phyloP scores from a whole-genome alignment of 2,797 vertebrate species.

The Anas flavirostris region DNA sequence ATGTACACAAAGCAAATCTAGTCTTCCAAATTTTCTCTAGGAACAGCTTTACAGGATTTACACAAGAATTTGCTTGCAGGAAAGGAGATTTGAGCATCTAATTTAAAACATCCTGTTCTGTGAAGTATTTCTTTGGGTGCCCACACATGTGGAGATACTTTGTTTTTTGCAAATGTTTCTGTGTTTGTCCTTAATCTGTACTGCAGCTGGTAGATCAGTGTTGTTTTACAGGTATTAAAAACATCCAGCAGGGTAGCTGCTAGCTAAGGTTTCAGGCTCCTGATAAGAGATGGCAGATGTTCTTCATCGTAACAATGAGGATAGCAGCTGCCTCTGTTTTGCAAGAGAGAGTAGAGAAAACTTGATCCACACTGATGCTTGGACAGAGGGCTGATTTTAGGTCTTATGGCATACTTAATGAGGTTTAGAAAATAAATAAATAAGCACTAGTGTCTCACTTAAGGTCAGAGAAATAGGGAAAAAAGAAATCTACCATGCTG shows the following conservation, averaged over 20 bases:
- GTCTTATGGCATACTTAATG: not conserved
- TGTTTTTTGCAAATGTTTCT: not conserved
- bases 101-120: slow-evolving; percentile 9
- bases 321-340: slow-evolving; percentile 57
- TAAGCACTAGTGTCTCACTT: not conserved
- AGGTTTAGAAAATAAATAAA: not conserved
- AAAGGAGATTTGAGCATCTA: not conserved
- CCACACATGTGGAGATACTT: not conserved
- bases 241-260: not conserved
- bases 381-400: not conserved
- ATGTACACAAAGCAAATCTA: not conserved
- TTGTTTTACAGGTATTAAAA: slow-evolving; percentile 57
- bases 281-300: slow-evolving; percentile 45
- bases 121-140: not conserved
- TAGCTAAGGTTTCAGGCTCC: slow-evolving; percentile 39
- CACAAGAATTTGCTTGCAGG: not conserved
- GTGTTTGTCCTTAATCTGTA: slow-evolving; percentile 5
- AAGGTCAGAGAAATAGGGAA: not conserved
- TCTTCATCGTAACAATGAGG: slow-evolving; percentile 19
- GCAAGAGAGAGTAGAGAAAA: slow-evolving; percentile 3
- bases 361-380: not conserved
- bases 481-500: not conserved
- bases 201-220: slow-evolving; percentile 34
- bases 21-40: not conserved
- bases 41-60: not conserved